Base-by-base conservation (phyloP, 2,888 invertebrate genomes). In the Amphiduros pacificus region DNA sequence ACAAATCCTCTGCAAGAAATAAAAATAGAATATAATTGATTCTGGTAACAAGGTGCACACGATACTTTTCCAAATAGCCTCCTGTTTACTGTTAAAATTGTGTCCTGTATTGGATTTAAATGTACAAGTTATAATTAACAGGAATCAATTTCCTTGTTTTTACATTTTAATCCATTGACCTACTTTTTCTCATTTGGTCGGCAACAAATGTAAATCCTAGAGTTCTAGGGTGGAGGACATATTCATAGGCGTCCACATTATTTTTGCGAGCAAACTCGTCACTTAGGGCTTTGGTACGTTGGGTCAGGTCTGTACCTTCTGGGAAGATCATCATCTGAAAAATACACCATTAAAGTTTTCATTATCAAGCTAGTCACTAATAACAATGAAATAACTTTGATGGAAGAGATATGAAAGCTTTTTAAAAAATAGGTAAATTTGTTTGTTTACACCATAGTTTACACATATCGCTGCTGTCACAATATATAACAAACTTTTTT, bases 261-360 rank as follows among this genome's bases (percentile, higher is more conserved):
- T 89, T 86, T 66, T 86, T 86, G 22, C 83, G 82, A 0, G 93
- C 93, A 81, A 87, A 93, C 67, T 84, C 84, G 73, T 91, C 87
- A 69, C 92, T 92, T 44, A 87, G 88, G 24, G 80, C 84, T 70
- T 88, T 88, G 57, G 91, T 91, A 24, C 85, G 84, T 26, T 85
- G 84, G 32, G 91, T 91, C 62, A 93, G 84, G 79, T 94, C 92
- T 0, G 94, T 94, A 17, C 94, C 94, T 84, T 94, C 94, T 0
- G 94, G 94, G 76, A 90, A 89, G 67, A 94, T 85, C 32, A 94
- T 84, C 51, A 94, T 81, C 83, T 92, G 87, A 40, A 76, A 72
- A 36, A 61, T 51, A 28, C 24, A 51, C 20, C 5, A 9, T 17
- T 3, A 51, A 51, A 17, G 17, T 5, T 51, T 22, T 9, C 49